Evolutionary conservation across 2,797 vertebrate species (phyloP).

Genomic region (Intellagama lesueurii): DNA sequence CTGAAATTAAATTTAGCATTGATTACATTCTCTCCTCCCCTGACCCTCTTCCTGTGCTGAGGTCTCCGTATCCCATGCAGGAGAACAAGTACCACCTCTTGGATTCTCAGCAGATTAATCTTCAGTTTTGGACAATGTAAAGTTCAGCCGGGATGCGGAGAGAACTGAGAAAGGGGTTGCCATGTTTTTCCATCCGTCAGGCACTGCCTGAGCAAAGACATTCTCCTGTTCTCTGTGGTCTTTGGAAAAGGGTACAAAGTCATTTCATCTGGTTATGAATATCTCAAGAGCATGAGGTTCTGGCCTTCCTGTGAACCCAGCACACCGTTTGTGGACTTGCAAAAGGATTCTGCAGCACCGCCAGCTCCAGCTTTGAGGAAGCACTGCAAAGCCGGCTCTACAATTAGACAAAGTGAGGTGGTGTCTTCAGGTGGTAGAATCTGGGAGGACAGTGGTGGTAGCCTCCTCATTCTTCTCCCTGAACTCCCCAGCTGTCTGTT

Average conservation of each 20-base stretch:
- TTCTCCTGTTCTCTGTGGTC: neutral
- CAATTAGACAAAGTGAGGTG: neutral
- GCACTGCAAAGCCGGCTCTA: no score
- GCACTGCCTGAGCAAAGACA: neutral
- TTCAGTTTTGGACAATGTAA: constrained; percentile 92
- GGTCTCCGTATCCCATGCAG: constrained; percentile 73
- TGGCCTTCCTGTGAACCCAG: neutral
- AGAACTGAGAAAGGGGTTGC: neutral
- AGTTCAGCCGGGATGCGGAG: neutral
- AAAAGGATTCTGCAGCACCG: neutral
- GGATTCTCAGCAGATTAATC: constrained; percentile 85
- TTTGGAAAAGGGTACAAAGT: neutral
- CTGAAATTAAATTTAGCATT: constrained; percentile 97
- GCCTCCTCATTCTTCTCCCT: neutral
- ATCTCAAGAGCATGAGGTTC: constrained; percentile 8
- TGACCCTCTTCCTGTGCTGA: constrained; percentile 83
- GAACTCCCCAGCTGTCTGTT: neutral
- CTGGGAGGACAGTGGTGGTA: neutral
- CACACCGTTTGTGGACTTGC: neutral
- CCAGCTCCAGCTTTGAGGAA: neutral
- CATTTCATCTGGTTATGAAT: constrained; percentile 2
- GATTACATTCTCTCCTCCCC: constrained; percentile 97
- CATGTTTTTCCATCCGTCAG: neutral
- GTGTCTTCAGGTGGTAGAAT: neutral
- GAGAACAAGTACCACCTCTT: constrained; percentile 78